A percentile compares a stretch with the other conserved stretches of the same genome.
Evolutionary conservation across 1,140 invertebrate species (phyloP).

Genomic region (Ceratosolen fusciceps): DNA sequence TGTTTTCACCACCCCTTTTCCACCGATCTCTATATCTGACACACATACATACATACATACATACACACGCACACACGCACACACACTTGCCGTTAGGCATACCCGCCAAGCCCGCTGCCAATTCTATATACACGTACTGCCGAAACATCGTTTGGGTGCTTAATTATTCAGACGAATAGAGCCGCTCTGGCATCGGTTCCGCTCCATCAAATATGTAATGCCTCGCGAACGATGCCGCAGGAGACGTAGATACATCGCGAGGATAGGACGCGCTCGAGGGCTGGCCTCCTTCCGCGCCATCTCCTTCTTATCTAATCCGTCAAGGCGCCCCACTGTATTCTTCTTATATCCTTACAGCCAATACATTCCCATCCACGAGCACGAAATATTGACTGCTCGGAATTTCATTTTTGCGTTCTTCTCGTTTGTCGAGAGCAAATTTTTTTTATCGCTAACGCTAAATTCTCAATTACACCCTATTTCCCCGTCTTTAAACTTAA

Average conservation of each 20-base stretch:
- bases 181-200: neutral
- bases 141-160: slow-evolving; percentile 20
- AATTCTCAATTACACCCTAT: too few relatives aligned
- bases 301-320: neutral
- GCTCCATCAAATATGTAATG: slow-evolving; percentile 35
- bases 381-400: too few relatives aligned
- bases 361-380: too few relatives aligned
- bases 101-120: neutral
- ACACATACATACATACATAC: too few relatives aligned
- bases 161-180: slow-evolving; percentile 24
- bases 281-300: neutral
- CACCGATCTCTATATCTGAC: too few relatives aligned
- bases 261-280: slow-evolving; percentile 49
- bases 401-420: too few relatives aligned
- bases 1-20: neutral
- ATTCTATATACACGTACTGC: slow-evolving; percentile 23
- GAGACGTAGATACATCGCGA: slow-evolving; percentile 34
- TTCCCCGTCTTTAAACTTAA: too few relatives aligned
- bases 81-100: too few relatives aligned
- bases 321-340: neutral
- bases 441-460: too few relatives aligned
- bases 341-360: too few relatives aligned
- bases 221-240: neutral
- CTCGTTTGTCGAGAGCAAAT: too few relatives aligned
- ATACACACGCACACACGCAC: too few relatives aligned